Base-by-base conservation (phyloP, 2,113 vertebrate species). In the Neolamprologus longior region DNA sequence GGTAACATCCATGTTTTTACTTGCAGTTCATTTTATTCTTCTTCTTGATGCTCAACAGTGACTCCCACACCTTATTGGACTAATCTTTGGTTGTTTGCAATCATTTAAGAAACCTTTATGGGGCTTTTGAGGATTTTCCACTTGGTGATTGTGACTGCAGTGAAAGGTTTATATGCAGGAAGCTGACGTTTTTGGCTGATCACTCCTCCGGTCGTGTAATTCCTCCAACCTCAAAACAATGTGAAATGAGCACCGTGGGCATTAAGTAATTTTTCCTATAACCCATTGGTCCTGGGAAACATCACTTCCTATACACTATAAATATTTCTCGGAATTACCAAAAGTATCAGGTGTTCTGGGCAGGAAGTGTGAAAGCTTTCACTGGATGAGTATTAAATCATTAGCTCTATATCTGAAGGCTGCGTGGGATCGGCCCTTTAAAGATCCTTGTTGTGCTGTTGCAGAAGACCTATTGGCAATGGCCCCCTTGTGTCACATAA, bases 401-500 rank as follows among this genome's bases (percentile, higher is more conserved):
- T 50, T 19, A 78, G 9, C 15, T 50, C 19, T 19, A 19, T 4
- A 45, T 84, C 19, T 8, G 57, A 50, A 78, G 26, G 55, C 7
- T 80, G 80, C 5, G 52, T 17, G 61, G 52, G 15, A 26, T 63
- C 2, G 2, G 40, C 83, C 17, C 12, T 53, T 73, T 57, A 50
- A 78, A 13, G 73, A 78, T 54, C 57, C 15, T 21, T 9, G 58
- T 63, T 19, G 79, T 17, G 9, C 26, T 12, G 83, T 37, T 73
- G 82, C 15, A 82, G 42, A 42, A 1, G 40, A 9, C 19, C 54
- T 55, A 19, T 81, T 35, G 5, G 28, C 19, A 52, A 89, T 78
- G 11, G 71, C 79, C 47, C 90, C 83, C 90, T 82, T 55, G 91
- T 83, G 87, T 82, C 83, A 53, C 90, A 86, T 89, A 78, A 91